phyloP scores from a whole-genome alignment of 2,888 invertebrate species.

The Spicauda simplicius region DNA sequence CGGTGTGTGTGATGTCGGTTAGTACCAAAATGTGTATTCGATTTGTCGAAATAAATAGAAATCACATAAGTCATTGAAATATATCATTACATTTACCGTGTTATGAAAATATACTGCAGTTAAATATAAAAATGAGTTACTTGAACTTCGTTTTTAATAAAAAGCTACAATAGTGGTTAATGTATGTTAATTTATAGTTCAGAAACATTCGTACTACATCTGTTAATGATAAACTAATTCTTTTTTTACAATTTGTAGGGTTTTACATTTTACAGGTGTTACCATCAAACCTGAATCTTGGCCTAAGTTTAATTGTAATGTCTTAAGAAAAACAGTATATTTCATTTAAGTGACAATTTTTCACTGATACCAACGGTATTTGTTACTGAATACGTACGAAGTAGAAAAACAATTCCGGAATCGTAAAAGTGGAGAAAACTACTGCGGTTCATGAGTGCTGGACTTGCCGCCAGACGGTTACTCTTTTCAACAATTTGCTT shows the following conservation, averaged over 20 bases:
- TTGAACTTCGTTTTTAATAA: no score
- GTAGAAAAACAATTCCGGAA: not conserved
- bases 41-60: not conserved
- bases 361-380: not conserved
- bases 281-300: not conserved
- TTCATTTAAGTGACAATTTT: not conserved
- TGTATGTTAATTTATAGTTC: no score
- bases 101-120: no score
- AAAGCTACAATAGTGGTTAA: no score
- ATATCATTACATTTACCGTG: no score
- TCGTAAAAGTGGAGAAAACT: not conserved
- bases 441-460: not conserved
- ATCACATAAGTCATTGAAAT: not conserved
- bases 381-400: not conserved
- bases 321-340: not conserved
- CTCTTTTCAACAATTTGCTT: no score
- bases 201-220: no score
- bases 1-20: conserved; percentile 7
- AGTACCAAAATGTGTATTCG: not conserved
- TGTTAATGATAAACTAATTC: no score
- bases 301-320: conserved; percentile 6
- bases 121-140: no score
- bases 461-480: no score
- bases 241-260: no score
- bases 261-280: no score